phyloP scores from a whole-genome alignment of 2,888 invertebrate genomes.

The Hypselothyrea guttata region DNA sequence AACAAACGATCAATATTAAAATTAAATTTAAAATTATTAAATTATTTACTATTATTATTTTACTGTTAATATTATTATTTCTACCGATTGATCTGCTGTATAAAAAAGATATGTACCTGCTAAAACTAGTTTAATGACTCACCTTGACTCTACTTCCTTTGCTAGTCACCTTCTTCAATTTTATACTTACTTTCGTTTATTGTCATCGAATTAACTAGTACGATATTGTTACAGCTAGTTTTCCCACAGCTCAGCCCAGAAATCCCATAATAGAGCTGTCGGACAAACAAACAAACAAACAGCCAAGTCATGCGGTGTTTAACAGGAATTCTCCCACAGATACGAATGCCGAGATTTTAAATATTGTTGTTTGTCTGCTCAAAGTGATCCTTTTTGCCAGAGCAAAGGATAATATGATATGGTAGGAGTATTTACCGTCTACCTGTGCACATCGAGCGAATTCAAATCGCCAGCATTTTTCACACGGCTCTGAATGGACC shows the following conservation, averaged over 20 bases:
- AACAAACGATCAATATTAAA: no score
- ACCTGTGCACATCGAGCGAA: constrained; percentile 56
- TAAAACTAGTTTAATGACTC: no score
- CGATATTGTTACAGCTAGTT: constrained; percentile 28
- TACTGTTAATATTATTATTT: no score
- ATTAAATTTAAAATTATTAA: no score
- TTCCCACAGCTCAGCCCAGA: constrained; percentile 63
- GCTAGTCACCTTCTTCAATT: background rate
- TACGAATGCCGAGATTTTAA: constrained; percentile 50
- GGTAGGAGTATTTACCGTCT: constrained; percentile 31
- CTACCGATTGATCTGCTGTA: no score
- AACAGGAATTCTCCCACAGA: constrained; percentile 71
- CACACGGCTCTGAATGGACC: constrained; percentile 66
- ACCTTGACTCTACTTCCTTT: constrained; percentile 15
- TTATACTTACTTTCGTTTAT: constrained; percentile 39
- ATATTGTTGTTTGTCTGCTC: constrained; percentile 49
- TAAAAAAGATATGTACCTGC: background rate
- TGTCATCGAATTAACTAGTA: constrained; percentile 60
- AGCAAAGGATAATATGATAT: constrained; percentile 60
- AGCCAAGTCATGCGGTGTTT: constrained; percentile 72
- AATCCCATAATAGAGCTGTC: constrained; percentile 60
- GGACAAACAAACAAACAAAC: constrained; percentile 60
- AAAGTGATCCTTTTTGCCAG: constrained; percentile 21
- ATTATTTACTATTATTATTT: no score
- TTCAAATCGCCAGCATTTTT: constrained; percentile 72